A percentile compares a stretch with the other conserved stretches of the same genome.
phyloP scores from a whole-genome alignment of 2,888 invertebrate genomes.

The Synergus umbraculus region DNA sequence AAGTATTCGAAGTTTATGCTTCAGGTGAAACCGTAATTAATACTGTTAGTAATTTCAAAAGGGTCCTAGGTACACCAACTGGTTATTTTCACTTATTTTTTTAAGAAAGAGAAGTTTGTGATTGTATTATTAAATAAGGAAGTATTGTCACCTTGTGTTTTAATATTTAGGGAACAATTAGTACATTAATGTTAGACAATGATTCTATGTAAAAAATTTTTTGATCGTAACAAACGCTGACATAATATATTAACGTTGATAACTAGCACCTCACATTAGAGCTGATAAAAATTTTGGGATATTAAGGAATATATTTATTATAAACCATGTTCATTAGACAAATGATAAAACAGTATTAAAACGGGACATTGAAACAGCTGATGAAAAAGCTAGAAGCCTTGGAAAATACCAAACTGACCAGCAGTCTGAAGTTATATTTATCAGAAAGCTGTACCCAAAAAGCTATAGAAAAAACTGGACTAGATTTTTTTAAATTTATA shows the following conservation, averaged over 20 bases:
- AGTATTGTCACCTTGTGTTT: neutral
- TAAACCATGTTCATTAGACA: neutral
- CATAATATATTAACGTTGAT: conserved; percentile 3
- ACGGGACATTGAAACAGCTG: neutral
- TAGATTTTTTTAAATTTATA: neutral
- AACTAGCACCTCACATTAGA: neutral
- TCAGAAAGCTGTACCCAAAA: neutral
- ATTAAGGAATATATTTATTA: neutral
- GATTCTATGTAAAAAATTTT: neutral
- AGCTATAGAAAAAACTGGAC: neutral
- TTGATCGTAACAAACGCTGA: conserved; percentile 4
- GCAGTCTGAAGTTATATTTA: conserved; percentile 14
- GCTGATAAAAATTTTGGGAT: neutral
- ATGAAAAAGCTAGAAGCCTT: conserved; percentile 4
- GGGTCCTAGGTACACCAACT: neutral
- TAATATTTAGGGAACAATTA: neutral
- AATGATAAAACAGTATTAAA: neutral
- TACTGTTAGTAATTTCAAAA: neutral
- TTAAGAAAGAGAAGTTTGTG: neutral
- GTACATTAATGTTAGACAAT: neutral
- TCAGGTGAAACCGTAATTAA: neutral
- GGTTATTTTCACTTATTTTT: neutral
- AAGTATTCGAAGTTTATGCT: conserved; percentile 12
- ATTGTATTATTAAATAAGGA: neutral
- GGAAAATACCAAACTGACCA: conserved; percentile 9